Percentiles rank a stretch among this genome's conserved stretches.
phyloP scores from a whole-genome alignment of 2,113 vertebrate species.

The Clinocottus analis region DNA sequence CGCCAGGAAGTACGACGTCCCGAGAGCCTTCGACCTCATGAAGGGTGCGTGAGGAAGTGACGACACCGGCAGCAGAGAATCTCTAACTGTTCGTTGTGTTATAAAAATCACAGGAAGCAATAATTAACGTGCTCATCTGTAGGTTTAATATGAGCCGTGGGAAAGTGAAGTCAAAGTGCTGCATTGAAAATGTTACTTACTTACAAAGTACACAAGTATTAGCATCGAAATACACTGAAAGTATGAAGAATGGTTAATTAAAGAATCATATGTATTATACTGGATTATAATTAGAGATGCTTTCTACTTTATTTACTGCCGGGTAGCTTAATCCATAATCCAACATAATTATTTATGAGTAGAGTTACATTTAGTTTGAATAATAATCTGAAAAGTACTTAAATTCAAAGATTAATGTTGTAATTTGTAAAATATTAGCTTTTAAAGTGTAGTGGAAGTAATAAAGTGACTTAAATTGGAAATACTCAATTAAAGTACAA shows the following conservation, averaged over 20 bases:
- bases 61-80: background rate
- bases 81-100: too few species aligned
- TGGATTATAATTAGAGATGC: background rate
- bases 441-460: background rate
- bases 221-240: background rate
- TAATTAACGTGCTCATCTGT: background rate
- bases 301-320: background rate
- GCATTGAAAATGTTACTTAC: background rate
- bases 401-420: background rate
- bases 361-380: background rate
- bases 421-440: too few species aligned
- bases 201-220: background rate
- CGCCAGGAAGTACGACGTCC: constrained; percentile 91
- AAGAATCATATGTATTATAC: background rate
- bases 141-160: background rate
- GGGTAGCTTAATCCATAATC: background rate
- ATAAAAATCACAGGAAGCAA: too few species aligned
- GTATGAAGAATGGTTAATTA: background rate
- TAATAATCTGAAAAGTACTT: background rate
- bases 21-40: constrained; percentile 91
- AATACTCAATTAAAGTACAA: background rate
- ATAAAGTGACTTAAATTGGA: background rate
- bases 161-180: background rate
- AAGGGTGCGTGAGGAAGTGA: constrained; percentile 83
- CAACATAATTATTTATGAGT: background rate